Base-by-base conservation (phyloP, 1,140 invertebrate species). In the Leguminivora glycinivorella region DNA sequence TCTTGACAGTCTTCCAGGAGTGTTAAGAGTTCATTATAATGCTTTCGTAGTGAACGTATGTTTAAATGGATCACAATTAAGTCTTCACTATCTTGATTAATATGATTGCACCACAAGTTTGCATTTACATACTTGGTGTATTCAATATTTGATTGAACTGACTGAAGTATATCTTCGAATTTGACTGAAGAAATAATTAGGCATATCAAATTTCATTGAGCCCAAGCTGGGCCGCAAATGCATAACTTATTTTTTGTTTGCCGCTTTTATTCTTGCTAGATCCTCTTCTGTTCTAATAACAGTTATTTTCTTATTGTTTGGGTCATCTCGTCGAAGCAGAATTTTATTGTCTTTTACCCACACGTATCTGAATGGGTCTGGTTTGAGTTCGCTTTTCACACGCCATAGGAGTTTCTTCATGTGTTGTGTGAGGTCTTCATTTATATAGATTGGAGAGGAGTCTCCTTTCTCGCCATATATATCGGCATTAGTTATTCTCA, bases 11-110 rank as follows among this genome's bases (percentile, higher is more conserved):
- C 17, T 26, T 70, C 34, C 2, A 70, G 25, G 24, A 63, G n/a
- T 40, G 40, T 24, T 12, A 70, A 24, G 10, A 70, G 24, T 70
- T 70, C 69, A 26, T 70, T 70, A 47, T 38, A 63, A 24, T 70
- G 56, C 63, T 70, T 70, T 43, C 58, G 6, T 26, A 70, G 17
- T 29, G 69, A 70, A 3, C 69, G 22, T 25, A 70, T 70, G 25
- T 70, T 70, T 26, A 70, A 40, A 22, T 70, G 47, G 29, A 26
- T 63, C 4, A 56, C 34, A 10, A 14, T 40, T 7, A 40, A 14
- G 7, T 40, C 34, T 40, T 3, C 10, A 2, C 12, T 40, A 40
- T 40, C 10, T 40, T 40, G 34, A 40, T 40, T 40, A 5, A 40
- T 14, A 40, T 40, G 4, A 14, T 40, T 40, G 34, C 34, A 40